Base-by-base conservation (phyloP, 2,113 vertebrate genomes). In the Colaptes auratus region DNA sequence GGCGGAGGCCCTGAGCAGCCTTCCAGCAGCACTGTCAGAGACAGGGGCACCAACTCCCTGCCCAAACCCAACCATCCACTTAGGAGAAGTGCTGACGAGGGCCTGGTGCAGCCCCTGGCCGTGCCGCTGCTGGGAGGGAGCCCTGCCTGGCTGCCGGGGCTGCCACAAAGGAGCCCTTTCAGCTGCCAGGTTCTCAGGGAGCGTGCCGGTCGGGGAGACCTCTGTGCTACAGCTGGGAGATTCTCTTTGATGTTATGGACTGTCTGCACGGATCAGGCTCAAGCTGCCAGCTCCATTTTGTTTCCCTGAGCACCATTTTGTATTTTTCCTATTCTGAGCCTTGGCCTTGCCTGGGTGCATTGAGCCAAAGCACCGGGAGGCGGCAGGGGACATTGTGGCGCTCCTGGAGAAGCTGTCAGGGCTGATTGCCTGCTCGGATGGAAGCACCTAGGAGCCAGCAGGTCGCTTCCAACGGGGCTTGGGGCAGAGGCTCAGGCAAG, bases 301-400 rank as follows among this genome's bases (percentile, higher is more conserved):
- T 93, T 65, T 42, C 27, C 77, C 90, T 53, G 39, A 87, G 74
- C 92, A 70, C 96, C 95, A 94, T 96, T 96, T 96, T 94, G 77
- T 85, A 8, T 4, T 33, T 81, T 7, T 70, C 66, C 77, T 90
- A 59, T 93, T 94, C 93, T 82, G 44, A 53, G 92, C 73, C 86
- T 95, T 78, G 92, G 92, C 83, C 92, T 84, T 75, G 90, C 31
- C 83, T 96, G n/a, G 3, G 36, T 0, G 6, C 58, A 92, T 93
- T 93, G 94, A 96, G 96, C 96, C 94, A 93, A 94, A 95, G 90
- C 96, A 93, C 96, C 91, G 78, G 96, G 95, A 96, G 96, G 91
- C 90, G 94, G 90, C 89, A 92, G 91, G 74, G 86, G 83, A 65
- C 92, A 96, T 92, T 90, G 90, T 89, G 2, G 0, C 86, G 31